Conservation (phyloP, 1,140 invertebrate genomes). For the Lepidotrigona ventralis region DNA sequence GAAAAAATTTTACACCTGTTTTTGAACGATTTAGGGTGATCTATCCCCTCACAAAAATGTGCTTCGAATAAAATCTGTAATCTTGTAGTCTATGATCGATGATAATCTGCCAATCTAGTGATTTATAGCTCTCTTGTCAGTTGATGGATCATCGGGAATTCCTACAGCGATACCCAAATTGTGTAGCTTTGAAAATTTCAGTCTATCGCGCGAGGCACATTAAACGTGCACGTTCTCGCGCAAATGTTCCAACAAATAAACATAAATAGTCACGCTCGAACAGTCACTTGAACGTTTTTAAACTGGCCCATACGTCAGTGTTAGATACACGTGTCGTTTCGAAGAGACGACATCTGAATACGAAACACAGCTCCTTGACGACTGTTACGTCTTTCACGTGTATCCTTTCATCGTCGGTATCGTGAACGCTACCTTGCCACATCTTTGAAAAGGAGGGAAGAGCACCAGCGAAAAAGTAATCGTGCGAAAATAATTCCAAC, state of each 20-base stretch:
- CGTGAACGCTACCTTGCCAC: slow-evolving; percentile 7
- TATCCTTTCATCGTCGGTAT: slow-evolving; percentile 24
- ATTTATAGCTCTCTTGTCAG: background rate
- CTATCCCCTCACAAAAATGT: too few relatives aligned
- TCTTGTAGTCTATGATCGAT: background rate
- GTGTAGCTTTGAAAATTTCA: background rate
- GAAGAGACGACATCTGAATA: slow-evolving; percentile 61
- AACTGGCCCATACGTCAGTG: slow-evolving; percentile 20
- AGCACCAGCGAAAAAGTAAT: background rate
- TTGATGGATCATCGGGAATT: background rate
- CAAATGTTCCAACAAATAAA: background rate
- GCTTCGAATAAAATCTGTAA: background rate
- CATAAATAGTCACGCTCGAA: background rate
- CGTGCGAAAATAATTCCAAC: background rate
- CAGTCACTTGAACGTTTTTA: slow-evolving; percentile 12
- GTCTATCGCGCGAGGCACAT: background rate
- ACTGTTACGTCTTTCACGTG: slow-evolving; percentile 32
- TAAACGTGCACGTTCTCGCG: background rate
- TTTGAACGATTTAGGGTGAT: too few relatives aligned
- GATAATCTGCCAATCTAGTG: background rate
- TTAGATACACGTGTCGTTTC: slow-evolving; percentile 52
- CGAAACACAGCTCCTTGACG: slow-evolving; percentile 54
- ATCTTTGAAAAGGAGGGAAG: slow-evolving; percentile 4
- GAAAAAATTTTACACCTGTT: too few relatives aligned
- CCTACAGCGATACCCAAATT: background rate